These are phyloP conservation scores for Drosophila varians DNA, from an alignment of 1,140 invertebrate species.

Conservation along the genomic window DNA sequence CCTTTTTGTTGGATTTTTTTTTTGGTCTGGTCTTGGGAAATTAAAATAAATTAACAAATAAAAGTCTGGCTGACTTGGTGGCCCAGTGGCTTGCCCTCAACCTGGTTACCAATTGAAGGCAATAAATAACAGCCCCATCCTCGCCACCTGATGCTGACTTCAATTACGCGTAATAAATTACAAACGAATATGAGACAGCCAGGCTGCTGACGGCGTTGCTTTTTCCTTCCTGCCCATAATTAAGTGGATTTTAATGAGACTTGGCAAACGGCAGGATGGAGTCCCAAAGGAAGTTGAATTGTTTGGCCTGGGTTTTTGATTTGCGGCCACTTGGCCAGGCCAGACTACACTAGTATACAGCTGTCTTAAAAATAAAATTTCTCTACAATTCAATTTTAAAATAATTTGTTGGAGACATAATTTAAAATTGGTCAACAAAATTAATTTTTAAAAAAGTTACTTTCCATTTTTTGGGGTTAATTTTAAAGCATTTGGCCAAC, in stretches of 20 bases:
- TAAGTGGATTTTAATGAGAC: constrained; percentile 78
- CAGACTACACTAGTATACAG: neutral
- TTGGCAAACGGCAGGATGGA: constrained; percentile 6
- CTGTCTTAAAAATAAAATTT: no score
- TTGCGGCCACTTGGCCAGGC: constrained; percentile 39
- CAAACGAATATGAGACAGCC: constrained; percentile 37
- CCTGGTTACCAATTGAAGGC: constrained; percentile 39
- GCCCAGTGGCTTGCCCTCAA: constrained; percentile 13
- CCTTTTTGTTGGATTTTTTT: neutral
- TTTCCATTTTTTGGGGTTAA: neutral
- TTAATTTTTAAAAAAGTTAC: no score
- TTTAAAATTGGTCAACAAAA: no score
- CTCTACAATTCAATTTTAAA: no score
- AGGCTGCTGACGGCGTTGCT: constrained; percentile 26
- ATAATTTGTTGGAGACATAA: no score
- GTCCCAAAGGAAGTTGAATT: constrained; percentile 7
- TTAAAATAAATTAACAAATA: constrained; percentile 68
- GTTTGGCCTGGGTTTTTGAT: constrained; percentile 32
- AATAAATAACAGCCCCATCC: constrained; percentile 41
- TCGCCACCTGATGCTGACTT: constrained; percentile 52
- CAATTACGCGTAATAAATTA: constrained; percentile 76
- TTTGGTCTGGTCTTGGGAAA: constrained; percentile 32
- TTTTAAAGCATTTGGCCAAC: neutral
- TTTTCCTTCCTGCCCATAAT: constrained; percentile 59
- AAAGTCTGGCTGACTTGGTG: constrained; percentile 25